Evolutionary conservation across 2,888 invertebrate species (phyloP), one percentile per base, ranked within the genome.

Genomic region (Drosophila leonis): DNA sequence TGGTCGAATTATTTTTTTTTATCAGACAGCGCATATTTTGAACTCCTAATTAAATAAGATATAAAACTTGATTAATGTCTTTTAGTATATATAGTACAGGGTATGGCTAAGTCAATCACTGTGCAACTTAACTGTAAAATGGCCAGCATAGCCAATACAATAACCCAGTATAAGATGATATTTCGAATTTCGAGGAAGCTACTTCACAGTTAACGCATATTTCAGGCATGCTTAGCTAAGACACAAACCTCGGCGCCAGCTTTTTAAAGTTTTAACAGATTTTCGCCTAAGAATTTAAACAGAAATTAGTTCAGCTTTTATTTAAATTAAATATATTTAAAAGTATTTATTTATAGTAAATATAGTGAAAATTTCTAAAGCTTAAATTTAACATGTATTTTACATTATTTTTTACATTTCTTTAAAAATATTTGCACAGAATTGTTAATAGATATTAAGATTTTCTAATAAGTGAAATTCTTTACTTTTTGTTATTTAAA

Each of bases 161-260:
- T 4, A 51, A 44, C 55, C 68, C 29, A 37, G 20, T 54, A 52
- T 52, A 52, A 52, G 52, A 24, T 6, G 12, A 8, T 8, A 13
- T 18, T 31, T 49, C 18, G 12, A 33, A 20, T 31, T 24, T 33
- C 9, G 4, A 13, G 12, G 8, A 18, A 49, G 0, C 4, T 20
- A n/a, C 57, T 67, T 31, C 51, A 67, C 35, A 64, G 13, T 24
- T 31, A 44, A 27, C 42, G 31, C 37, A 13, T 2, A 2, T 4
- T 20, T 2, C 0, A 1, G 1, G 12, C 12, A 0, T 12, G 1
- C 1, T 7, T 69, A 69, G 69, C 35, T 20, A 60, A 59, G 69
- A 69, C 69, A 55, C 24, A 55, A 37, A 18, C 46, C 78, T 0
- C 9, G 10, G 0, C 6, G 2, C 10, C 29, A 51, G 42, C 51